Base-by-base conservation (phyloP, 2,888 invertebrate species). In the Eupithecia abbreviata region DNA sequence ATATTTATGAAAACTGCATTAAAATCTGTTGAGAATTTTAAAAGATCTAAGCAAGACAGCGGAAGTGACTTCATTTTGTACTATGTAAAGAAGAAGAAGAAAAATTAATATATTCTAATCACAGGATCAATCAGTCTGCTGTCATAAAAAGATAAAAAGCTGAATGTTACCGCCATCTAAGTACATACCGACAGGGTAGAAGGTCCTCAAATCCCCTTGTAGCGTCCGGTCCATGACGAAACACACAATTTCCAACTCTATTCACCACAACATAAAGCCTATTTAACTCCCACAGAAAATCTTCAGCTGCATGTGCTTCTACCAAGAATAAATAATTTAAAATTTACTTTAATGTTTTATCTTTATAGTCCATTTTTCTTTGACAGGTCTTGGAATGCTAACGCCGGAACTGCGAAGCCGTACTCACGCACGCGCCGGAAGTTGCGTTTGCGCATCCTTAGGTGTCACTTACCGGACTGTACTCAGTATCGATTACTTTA, bases 371-470 rank as follows among this genome's bases (percentile, higher is more conserved):
- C 18, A 72, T 69, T 73, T 74, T 81, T 10, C 67, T 30, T 12
- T 78, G 55, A 18, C 12, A 66, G 70, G 7, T 51, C 9, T 75
- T 51, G 71, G 62, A 77, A 75, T 72, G 74, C 71, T 79, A 68
- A 51, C 45, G 82, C 84, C 94, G 94, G 94, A 94, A 94, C 93
- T 86, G 84, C 74, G 94, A 94, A 94, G 93, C 94, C 94, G 88
- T 90, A 93, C 92, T 92, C 90, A 87, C 89, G 91, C 93, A 93
- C 93, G 92, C 91, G 92, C 92, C 92, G 93, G 92, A 92, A 88
- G 87, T 84, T 91, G 93, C 94, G 94, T 91, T 84, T 82, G 92
- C 93, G 94, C 94, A 91, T 88, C 90, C 90, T 85, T 85, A 88
- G 91, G 92, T 92, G 89, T 91, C 91, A 84, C 88, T 91, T 91